These are phyloP conservation scores for Staurois parvus DNA, from an alignment of 2,797 vertebrate species.

Conservation along the genomic window DNA sequence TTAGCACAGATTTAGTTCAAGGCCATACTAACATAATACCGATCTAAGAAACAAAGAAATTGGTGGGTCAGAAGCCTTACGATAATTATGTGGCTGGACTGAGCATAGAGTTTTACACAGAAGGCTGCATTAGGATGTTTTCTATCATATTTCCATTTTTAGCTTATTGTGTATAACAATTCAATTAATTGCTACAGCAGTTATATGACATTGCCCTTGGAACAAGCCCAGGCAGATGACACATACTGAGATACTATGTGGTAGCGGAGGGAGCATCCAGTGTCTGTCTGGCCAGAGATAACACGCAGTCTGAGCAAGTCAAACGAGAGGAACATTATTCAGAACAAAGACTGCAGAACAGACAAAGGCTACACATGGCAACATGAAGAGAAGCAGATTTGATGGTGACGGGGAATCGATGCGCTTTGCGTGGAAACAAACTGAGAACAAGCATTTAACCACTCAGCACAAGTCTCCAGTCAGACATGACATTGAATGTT, in stretches of 20 bases:
- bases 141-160: not conserved
- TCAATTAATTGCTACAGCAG: not conserved
- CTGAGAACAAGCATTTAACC: constrained; percentile 42
- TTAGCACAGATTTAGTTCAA: no score
- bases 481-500: constrained; percentile 32
- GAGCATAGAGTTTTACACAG: not conserved
- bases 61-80: no score
- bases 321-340: constrained; percentile 34
- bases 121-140: not conserved
- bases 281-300: constrained; percentile 24
- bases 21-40: no score
- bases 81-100: not conserved
- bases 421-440: constrained; percentile 44
- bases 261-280: not conserved
- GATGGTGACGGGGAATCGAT: constrained; percentile 54
- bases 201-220: not conserved
- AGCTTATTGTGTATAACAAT: not conserved
- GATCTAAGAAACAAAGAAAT: no score
- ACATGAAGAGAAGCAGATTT: constrained; percentile 21
- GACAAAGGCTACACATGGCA: constrained; percentile 34
- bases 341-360: constrained; percentile 40
- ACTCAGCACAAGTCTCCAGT: constrained; percentile 35
- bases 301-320: constrained; percentile 19
- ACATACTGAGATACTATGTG: not conserved
- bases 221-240: not conserved